Percentiles rank a stretch among this genome's conserved stretches.
phyloP scores from a whole-genome alignment of 2,888 invertebrate species.

The Leucania comma region DNA sequence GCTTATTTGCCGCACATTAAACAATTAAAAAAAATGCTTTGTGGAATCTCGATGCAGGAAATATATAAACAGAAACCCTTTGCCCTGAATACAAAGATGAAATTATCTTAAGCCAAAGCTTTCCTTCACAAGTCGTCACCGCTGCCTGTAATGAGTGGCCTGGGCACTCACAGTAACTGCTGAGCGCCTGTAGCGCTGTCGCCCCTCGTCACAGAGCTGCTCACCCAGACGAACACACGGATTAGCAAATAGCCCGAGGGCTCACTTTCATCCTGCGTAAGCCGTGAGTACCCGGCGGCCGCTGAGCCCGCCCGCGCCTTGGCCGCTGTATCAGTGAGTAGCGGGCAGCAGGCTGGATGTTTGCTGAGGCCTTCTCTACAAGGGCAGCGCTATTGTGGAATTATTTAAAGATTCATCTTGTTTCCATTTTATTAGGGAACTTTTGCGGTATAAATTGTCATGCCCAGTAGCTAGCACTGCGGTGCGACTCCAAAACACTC shows the following conservation, averaged over 20 bases:
- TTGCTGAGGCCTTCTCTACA: slow-evolving; percentile 11
- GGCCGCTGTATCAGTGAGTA: not conserved
- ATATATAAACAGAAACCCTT: not conserved
- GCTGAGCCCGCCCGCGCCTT: not conserved
- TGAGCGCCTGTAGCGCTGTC: slow-evolving; percentile 46
- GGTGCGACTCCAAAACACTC: no score
- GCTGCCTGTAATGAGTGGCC: not conserved
- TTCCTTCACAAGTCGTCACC: not conserved
- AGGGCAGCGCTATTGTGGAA: slow-evolving; percentile 5
- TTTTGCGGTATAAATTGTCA: not conserved
- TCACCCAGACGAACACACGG: slow-evolving; percentile 34
- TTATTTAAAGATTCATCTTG: slow-evolving; percentile 16
- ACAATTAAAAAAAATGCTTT: not conserved
- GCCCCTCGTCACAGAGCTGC: slow-evolving; percentile 49
- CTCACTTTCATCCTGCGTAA: slow-evolving; percentile 53
- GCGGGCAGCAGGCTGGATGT: not conserved
- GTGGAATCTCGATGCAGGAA: not conserved
- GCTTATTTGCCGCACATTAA: not conserved
- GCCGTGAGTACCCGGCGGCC: not conserved
- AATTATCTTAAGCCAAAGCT: not conserved
- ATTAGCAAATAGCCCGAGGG: slow-evolving; percentile 53
- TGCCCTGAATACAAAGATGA: not conserved
- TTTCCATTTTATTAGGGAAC: slow-evolving; percentile 20
- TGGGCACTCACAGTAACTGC: slow-evolving; percentile 10
- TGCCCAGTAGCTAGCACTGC: not conserved